Conservation (phyloP, 2,797 vertebrate species). For the Orestias chungarensis region DNA sequence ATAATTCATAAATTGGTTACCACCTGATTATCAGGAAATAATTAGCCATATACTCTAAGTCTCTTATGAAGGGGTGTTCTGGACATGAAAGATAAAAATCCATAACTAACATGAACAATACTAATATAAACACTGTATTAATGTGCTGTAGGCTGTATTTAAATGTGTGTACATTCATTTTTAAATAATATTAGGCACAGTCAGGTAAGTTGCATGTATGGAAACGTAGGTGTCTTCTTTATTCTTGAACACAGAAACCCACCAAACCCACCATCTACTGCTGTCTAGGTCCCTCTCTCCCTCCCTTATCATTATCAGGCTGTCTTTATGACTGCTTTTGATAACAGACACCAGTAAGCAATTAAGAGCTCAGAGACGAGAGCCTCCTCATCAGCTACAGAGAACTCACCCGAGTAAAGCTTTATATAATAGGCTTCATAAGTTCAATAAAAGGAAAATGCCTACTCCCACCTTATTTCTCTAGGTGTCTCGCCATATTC, state of each 20-base stretch:
- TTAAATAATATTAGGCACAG: background rate
- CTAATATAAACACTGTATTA: too few species aligned
- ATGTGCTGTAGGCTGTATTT: background rate
- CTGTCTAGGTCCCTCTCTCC: background rate
- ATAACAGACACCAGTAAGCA: slow-evolving; percentile 56
- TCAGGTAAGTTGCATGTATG: background rate
- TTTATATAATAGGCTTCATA: background rate
- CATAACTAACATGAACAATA: too few species aligned
- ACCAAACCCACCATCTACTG: slow-evolving; percentile 14
- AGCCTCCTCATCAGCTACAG: slow-evolving; percentile 44
- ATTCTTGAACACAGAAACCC: background rate
- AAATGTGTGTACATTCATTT: background rate
- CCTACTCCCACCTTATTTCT: background rate
- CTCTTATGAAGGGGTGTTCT: too few species aligned
- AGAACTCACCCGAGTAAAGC: slow-evolving; percentile 4
- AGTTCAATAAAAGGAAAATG: background rate
- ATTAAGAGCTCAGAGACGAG: slow-evolving; percentile 54
- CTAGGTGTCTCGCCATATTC: background rate
- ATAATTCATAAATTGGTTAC: too few species aligned
- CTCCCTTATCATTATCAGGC: slow-evolving; percentile 41
- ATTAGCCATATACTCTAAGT: too few species aligned
- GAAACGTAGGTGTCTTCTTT: too few species aligned
- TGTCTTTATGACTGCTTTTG: slow-evolving; percentile 50
- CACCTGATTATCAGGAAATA: too few species aligned
- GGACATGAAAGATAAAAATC: too few species aligned